phyloP scores from a whole-genome alignment of 2,888 invertebrate genomes.

The Plebejus melissa region DNA sequence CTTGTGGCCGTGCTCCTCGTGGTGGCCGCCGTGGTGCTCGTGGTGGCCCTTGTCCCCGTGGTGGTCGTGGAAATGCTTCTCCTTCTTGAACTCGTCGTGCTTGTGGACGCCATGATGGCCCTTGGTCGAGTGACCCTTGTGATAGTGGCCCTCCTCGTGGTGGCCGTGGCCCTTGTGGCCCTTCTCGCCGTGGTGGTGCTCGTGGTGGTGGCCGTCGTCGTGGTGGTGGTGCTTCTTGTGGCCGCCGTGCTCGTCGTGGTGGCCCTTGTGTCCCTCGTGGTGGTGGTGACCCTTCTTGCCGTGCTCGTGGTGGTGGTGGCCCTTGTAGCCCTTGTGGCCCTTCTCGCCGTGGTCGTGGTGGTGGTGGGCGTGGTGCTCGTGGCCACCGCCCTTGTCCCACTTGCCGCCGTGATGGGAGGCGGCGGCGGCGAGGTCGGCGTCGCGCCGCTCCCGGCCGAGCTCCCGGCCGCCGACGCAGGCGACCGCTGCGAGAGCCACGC shows the following conservation, averaged over 20 bases:
- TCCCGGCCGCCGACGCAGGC: constrained; percentile 76
- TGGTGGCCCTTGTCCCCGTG: constrained; percentile 89
- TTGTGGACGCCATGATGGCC: constrained; percentile 92
- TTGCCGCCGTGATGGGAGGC: constrained; percentile 69
- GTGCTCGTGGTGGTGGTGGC: constrained; percentile 82
- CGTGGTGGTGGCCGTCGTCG: constrained; percentile 82
- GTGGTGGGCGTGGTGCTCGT: constrained; percentile 82
- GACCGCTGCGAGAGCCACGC: constrained; percentile 72
- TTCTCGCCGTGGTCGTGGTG: constrained; percentile 84
- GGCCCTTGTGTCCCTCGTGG: constrained; percentile 81
- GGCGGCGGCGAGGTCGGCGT: constrained; percentile 76
- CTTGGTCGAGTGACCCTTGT: constrained; percentile 91
- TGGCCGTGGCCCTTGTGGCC: constrained; percentile 80
- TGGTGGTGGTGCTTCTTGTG: constrained; percentile 83
- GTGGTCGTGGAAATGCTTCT: constrained; percentile 92
- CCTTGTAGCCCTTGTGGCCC: constrained; percentile 86
- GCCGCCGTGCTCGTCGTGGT: constrained; percentile 81
- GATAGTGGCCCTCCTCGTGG: constrained; percentile 83
- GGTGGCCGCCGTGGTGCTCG: constrained; percentile 88
- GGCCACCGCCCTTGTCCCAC: constrained; percentile 81
- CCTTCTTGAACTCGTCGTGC: constrained; percentile 90
- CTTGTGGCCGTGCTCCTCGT: constrained; percentile 88
- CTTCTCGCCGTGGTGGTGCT: constrained; percentile 83
- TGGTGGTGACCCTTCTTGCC: constrained; percentile 87
- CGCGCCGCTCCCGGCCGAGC: constrained; percentile 66